Base-by-base conservation (phyloP, 2,888 invertebrate species). In the Acleris laterana region DNA sequence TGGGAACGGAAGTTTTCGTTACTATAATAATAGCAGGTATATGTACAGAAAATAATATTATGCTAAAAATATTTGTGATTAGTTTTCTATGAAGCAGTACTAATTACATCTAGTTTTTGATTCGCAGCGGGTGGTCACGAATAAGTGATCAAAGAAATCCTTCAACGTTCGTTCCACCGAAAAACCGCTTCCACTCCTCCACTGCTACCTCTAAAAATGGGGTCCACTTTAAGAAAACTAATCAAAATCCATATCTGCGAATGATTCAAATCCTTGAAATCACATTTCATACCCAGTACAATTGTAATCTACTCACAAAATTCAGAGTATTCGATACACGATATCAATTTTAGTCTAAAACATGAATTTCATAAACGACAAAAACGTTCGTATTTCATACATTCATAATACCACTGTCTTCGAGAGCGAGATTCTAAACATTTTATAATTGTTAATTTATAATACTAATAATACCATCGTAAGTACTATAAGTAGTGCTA, bases 381-480 rank as follows among this genome's bases (percentile, higher is more conserved):
- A 83, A 66, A 86, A 85, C 79, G 78, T 83, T 82, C 82, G 83
- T 84, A 83, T 84, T 87, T 82, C 75, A 85, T 85, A 87, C 85
- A 84, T 82, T 79, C 75, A 76, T 87, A 87, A 89, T 88, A 90
- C 89, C 88, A 88, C 87, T 84, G 87, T 88, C 84, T 79, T 88
- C 82, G 83, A 89, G 89, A 90, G 88, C 82, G 89, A 90, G 90
- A 90, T 89, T 90, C 90, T 90, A 90, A 90, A 84, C 81, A 84
- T 87, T 89, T 79, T 88, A 87, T 87, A 83, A 84, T 83, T 79
- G 79, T 83, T 86, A 85, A 80, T 87, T 89, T 88, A 89, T 83
- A 61, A 90, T 77, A 85, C 92, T 92, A 92, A 85, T 93, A 92
- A 92, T 93, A 92, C 92, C 89, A 85, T 90, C 81, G 83, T 89